Evolutionary conservation across 2,888 invertebrate species (phyloP).

Genomic region (Parelbella ahira): DNA sequence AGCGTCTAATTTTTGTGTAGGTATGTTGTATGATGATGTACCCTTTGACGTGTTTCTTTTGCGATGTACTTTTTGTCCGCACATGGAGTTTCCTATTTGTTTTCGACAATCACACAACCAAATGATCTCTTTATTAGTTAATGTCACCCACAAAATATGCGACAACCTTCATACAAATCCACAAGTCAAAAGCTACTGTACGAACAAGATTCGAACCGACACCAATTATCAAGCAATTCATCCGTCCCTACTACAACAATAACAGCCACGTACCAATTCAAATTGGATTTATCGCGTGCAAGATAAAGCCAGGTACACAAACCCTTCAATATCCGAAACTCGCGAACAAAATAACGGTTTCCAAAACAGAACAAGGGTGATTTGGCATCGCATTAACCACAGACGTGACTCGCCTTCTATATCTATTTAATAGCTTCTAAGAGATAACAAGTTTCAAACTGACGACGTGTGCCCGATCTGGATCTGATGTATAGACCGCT

Average conservation of each 20-base stretch:
- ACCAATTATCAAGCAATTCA: too few species aligned
- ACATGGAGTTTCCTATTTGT: too few species aligned
- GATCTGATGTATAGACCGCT: constrained; percentile 14
- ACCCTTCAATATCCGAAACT: constrained; percentile 13
- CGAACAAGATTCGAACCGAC: too few species aligned
- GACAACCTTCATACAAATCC: too few species aligned
- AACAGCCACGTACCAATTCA: constrained; percentile 6
- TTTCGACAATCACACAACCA: too few species aligned
- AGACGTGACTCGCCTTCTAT: constrained; percentile 23
- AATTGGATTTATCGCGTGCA: constrained; percentile 5
- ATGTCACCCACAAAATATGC: too few species aligned
- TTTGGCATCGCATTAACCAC: constrained; percentile 24
- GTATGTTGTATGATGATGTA: too few species aligned
- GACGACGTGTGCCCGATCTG: constrained; percentile 26
- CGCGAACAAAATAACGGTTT: constrained; percentile 24
- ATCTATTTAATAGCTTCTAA: constrained; percentile 27
- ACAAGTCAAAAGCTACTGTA: too few species aligned
- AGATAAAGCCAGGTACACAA: constrained; percentile 11
- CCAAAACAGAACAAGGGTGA: constrained; percentile 25
- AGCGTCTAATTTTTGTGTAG: too few species aligned
- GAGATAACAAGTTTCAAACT: constrained; percentile 28
- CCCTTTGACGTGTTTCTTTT: too few species aligned
- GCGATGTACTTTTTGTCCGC: too few species aligned
- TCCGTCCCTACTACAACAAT: background rate
- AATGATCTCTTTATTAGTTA: too few species aligned